Evolutionary conservation across 2,797 vertebrate species (phyloP), one percentile per base, ranked within the genome.

Genomic region (Bradypodion ventrale): DNA sequence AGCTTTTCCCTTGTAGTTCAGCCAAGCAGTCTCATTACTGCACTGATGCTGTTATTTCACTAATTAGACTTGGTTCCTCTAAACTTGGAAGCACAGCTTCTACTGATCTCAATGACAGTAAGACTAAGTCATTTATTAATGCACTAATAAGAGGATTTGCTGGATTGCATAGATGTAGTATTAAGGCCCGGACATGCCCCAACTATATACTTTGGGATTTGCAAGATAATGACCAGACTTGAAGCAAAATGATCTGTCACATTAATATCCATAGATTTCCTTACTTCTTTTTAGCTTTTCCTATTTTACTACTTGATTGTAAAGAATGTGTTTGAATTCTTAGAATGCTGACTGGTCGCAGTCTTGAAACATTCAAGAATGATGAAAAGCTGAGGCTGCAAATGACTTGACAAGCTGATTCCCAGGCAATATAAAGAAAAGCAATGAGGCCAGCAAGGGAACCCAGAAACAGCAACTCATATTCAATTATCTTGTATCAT

Each of bases 121-220:
- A 0, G 0, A 25, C 27, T 66, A 69, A 82, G 5, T 16, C 85
- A 1, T 23, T 0, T 4, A n/a, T 56, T 52, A 46, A 16, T 62
- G 23, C 32, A 10, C 52, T n/a, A 62, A 70, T 35, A 19, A 70
- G 46, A 77, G 62, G 42, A 76, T 35, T 37, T 76, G 63, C 65
- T 65, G 69, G 29, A 52, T 59, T 62, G n/a, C 62, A 52, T 44
- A 70, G 29, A 60, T 60, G 15, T 25, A 7, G 60, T 60, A 49
- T 63, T 46, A 46, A 15, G 35, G 35, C 46, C 83, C 27, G 32
- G 10, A 32, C 27, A 32, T 77, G 37, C 12, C 69, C 2, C 29
- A 25, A 27, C 9, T 7, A 32, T 80, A 65, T 52, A 75, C 2
- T 59, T 68, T 27, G 40, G 32, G 37, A 59, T 29, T 35, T 75